These are phyloP conservation scores for Corythoichthys haematopterus DNA, from an alignment of 2,113 vertebrate species.

Conservation along the genomic window DNA sequence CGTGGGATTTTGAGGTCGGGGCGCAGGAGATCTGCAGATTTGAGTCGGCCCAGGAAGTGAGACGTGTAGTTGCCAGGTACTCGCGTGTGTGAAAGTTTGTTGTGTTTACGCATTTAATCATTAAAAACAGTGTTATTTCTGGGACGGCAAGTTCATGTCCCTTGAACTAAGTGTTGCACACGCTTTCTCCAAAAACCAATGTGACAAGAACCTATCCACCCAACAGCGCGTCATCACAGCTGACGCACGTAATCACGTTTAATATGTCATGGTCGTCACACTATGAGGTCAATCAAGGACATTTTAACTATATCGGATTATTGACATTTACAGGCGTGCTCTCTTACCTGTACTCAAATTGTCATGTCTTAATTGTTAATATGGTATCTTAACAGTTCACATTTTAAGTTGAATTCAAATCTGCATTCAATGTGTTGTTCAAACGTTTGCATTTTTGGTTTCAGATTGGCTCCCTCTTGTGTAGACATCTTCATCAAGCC, in stretches of 20 bases:
- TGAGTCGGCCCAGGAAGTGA: background rate
- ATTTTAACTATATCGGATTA: background rate
- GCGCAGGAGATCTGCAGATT: constrained; percentile 2
- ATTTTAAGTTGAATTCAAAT: background rate
- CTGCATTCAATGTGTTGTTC: background rate
- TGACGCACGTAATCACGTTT: background rate
- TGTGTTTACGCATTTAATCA: background rate
- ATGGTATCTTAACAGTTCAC: background rate
- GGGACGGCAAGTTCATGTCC: background rate
- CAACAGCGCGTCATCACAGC: background rate
- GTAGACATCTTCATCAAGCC: background rate
- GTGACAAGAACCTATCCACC: background rate
- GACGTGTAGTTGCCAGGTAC: constrained; percentile 21
- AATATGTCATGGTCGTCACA: background rate
- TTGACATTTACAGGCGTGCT: background rate
- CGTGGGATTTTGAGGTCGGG: constrained; percentile 15
- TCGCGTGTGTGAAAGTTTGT: background rate
- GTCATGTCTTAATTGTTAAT: background rate
- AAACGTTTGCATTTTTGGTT: background rate
- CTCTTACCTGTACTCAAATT: too few relatives aligned
- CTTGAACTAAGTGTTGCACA: background rate
- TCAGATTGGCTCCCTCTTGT: constrained; percentile 1
- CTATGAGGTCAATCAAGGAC: background rate
- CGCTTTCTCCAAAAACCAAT: background rate
- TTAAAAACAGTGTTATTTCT: background rate